Evolutionary conservation across 2,888 invertebrate genomes (phyloP).

Genomic region (Lumbricus terrestris): DNA sequence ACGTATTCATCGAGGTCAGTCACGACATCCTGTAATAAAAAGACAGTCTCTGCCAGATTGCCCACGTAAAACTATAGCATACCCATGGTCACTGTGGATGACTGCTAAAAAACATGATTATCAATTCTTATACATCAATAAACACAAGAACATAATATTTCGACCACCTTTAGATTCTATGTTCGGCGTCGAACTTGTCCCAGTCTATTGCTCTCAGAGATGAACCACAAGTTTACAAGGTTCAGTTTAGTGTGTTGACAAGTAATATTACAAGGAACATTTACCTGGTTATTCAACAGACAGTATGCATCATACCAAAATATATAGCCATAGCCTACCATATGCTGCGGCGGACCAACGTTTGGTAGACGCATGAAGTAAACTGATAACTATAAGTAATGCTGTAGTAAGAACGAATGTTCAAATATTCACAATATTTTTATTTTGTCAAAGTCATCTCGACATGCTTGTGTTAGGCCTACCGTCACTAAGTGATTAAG

Average conservation of each 20-base stretch:
- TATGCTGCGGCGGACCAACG: background rate
- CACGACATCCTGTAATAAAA: slow-evolving; percentile 23
- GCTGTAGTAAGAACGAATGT: no score
- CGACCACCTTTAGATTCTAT: background rate
- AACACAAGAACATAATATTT: no score
- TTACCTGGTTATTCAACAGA: background rate
- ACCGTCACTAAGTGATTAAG: no score
- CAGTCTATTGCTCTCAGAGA: no score
- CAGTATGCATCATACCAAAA: background rate
- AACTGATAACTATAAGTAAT: no score
- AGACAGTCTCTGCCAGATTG: background rate
- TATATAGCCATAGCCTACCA: background rate
- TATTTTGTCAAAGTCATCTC: no score
- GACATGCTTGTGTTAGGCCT: no score
- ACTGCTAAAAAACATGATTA: background rate
- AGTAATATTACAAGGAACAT: background rate
- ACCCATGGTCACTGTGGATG: background rate
- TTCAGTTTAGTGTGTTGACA: background rate
- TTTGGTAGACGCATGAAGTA: background rate
- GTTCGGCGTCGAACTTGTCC: background rate
- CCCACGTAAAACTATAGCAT: background rate
- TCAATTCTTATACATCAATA: no score
- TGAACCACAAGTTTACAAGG: background rate
- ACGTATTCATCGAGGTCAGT: slow-evolving; percentile 32
- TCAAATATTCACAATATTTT: no score